Base-by-base conservation (phyloP, 2,888 invertebrate species). In the Andrena fulva region DNA sequence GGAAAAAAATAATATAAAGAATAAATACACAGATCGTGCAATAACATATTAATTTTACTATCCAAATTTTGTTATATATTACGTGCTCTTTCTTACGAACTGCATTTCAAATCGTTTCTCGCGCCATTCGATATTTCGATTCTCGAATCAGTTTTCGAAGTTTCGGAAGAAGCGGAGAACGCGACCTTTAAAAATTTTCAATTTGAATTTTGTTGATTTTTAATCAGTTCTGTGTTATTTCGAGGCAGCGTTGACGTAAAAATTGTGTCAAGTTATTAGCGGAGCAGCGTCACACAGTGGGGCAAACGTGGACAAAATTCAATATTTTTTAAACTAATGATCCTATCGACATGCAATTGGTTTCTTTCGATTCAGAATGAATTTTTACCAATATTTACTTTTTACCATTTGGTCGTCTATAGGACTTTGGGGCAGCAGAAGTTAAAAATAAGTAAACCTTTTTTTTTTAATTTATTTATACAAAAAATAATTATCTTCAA, bases 121-220 rank as follows among this genome's bases (percentile, higher is more conserved):
- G 31, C 31, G 31, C 52, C n/a, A 31, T 52, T 56, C 20, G 29
- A 16, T n/a, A 50, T 52, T 52, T 67, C 52, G 31, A 67, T 67
- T 67, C 6, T 31, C 50, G 67, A 67, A 31, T 27, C 48, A 31
- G 42, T 42, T 42, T 56, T 27, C 20, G 16, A 42, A 42, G 35
- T 35, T 62, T 33, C 20, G 24, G 8, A 33, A 33, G 16, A 33
- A 62, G 20, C 27, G 56, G 52, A 8, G 20, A 8, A 0, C 20
- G 2, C 8, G 8, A 4, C 2, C 24, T 24, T 54, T 24, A 20
- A 2, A 3, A 54, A 24, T 54, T 54, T 54, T 56, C 4, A 27
- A 56, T 24, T 20, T 20, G 20, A 20, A 20, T 20, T 20, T 20
- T 27, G 2, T 8, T 5, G 10, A 24, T 56, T 20, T 56, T 56